Evolutionary conservation across 64 coral and sea anemone genomes (phyloP).

Genomic region (Dendronephthya gigantea): DNA sequence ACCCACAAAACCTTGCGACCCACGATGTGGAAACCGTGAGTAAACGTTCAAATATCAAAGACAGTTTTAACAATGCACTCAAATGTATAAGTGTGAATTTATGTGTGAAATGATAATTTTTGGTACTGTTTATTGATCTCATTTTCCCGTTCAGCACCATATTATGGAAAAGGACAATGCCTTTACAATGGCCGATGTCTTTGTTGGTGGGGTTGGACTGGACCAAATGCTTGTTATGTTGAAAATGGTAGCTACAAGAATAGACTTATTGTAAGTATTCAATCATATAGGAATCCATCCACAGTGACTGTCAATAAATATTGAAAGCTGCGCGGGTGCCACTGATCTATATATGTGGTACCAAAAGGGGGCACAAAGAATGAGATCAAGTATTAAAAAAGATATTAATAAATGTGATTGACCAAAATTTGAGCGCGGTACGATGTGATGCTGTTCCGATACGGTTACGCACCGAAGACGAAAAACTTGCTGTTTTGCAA

Average conservation of each 20-base stretch:
- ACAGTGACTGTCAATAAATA: no score
- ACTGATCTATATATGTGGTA: no score
- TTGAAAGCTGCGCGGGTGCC: no score
- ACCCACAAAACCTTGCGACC: neutral
- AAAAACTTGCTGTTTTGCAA: neutral
- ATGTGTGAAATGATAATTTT: neutral
- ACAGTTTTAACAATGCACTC: neutral
- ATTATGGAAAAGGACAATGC: neutral
- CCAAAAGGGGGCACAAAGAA: no score
- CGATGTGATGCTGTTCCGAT: no score
- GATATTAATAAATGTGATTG: no score
- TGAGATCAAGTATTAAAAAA: no score
- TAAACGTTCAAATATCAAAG: neutral
- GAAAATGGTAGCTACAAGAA: neutral
- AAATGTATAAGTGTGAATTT: neutral
- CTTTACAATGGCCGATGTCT: neutral
- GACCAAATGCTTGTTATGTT: neutral
- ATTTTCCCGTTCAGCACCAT: neutral
- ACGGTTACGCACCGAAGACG: no score
- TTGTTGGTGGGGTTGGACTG: slow-evolving; percentile 12
- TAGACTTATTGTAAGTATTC: slow-evolving; percentile 5
- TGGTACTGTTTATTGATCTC: neutral
- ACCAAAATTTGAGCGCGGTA: no score
- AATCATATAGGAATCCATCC: neutral
- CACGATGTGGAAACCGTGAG: neutral